Base-by-base conservation (phyloP, 2,797 vertebrate genomes). In the Pangasius macronema region DNA sequence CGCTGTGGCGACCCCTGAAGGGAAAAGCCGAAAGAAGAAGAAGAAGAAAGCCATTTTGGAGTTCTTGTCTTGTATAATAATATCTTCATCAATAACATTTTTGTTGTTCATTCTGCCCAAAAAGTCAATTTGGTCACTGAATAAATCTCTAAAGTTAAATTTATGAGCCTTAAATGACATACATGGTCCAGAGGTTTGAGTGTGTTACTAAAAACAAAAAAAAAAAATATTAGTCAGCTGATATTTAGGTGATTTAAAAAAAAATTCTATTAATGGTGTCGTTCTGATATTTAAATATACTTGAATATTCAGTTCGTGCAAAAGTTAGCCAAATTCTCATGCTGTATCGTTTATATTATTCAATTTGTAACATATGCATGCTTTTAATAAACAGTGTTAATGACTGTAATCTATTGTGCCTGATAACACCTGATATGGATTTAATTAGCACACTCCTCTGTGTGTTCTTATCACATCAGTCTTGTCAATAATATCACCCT, bases 401-500 rank as follows among this genome's bases (percentile, higher is more conserved):
- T 42, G 13, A 79, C n/a, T 30, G 3, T 55, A 55, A 33, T 49
- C 76, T 79, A 30, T 49, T 73, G 13, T 49, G 42, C 33, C 76
- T 33, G 6, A 51, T 55, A 39, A 27, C 55, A 81, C 55, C 33
- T 61, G 42, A 80, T 81, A 42, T 61, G 88, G 30, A 86, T 89
- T 85, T 89, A 72, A 83, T 80, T 83, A 85, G 61, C 83, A n/a
- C 57, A 61, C 57, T 42, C 53, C 10, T 80, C 33, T 42, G 33
- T 49, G 77, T 61, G 22, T 61, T 39, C 20, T 61, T 81, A 13
- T 61, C 55, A 42, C 79, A 53, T 9, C 75, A 53, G n/a, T n/a
- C 49, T 33, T 77, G 55, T 1, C 10, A 13, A 8, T 27, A 27
- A 59, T 42, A 42, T 42, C 33, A 27, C 55, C 55, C 3, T 27